Conservation (phyloP, 2,797 vertebrate species). For the Orestias chungarensis region DNA sequence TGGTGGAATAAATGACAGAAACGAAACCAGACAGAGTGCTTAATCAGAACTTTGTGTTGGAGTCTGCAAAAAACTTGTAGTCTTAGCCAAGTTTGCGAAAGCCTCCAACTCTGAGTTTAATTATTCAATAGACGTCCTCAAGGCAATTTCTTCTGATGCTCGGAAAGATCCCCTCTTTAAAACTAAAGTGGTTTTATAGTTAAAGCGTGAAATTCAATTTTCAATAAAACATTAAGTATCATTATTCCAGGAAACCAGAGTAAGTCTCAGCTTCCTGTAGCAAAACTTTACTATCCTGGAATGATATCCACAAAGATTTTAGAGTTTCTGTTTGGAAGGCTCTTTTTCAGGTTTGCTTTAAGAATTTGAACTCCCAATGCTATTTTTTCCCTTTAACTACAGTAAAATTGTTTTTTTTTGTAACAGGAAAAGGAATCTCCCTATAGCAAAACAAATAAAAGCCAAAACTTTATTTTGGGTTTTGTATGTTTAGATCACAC, state of each 20-base stretch:
- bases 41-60: slow-evolving; percentile 9
- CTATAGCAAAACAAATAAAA: too few species aligned
- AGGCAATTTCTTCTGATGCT: slow-evolving; percentile 51
- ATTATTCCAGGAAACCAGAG: slow-evolving; percentile 51
- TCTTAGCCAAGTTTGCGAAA: neutral
- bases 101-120: slow-evolving; percentile 35
- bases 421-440: slow-evolving; percentile 4
- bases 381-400: slow-evolving; percentile 3
- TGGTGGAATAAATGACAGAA: slow-evolving; percentile 19
- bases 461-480: too few species aligned
- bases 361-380: neutral
- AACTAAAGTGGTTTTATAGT: slow-evolving; percentile 50
- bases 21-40: slow-evolving; percentile 37
- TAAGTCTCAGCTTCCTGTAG: slow-evolving; percentile 36
- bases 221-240: slow-evolving; percentile 53
- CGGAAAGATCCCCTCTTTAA: slow-evolving; percentile 51
- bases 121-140: slow-evolving; percentile 41
- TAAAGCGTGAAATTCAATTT: slow-evolving; percentile 63
- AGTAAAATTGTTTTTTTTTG: slow-evolving; percentile 8
- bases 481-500: too few species aligned
- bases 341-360: slow-evolving; percentile 25
- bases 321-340: slow-evolving; percentile 22
- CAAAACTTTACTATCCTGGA: slow-evolving; percentile 24
- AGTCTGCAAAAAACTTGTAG: slow-evolving; percentile 33
- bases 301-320: slow-evolving; percentile 13